Evolutionary conservation across 2,113 vertebrate species (phyloP).

Genomic region (Marmota flaviventris): DNA sequence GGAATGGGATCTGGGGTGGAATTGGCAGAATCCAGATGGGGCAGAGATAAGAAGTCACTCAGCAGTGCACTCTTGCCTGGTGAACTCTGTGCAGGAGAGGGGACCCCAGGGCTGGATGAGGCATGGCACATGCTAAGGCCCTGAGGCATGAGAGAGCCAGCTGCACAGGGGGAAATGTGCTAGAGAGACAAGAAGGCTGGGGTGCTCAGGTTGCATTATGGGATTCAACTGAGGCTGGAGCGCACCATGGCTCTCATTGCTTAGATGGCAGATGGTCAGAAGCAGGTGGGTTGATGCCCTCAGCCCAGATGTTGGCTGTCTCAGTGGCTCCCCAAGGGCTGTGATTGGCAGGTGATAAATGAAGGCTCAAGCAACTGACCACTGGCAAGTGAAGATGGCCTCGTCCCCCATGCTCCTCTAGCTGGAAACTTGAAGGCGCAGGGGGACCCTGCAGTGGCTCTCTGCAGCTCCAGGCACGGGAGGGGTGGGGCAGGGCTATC

Average conservation of each 20-base stretch:
- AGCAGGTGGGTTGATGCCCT: too few relatives aligned
- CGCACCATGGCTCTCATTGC: fast-evolving
- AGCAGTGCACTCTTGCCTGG: fast-evolving
- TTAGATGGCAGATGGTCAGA: not conserved
- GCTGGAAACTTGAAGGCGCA: not conserved
- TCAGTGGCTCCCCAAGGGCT: not conserved
- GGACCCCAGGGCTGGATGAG: not conserved
- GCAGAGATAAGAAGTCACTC: fast-evolving
- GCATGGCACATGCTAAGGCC: not conserved
- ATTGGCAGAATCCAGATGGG: too few relatives aligned
- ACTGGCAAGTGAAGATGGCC: not conserved
- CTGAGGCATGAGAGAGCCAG: not conserved
- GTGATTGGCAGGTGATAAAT: not conserved
- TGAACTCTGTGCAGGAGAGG: fast-evolving
- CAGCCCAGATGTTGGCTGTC: not conserved
- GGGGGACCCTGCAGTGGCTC: fast-evolving
- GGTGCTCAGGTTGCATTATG: not conserved
- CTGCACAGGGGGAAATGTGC: not conserved
- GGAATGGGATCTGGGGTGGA: too few relatives aligned
- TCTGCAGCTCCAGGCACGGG: not conserved
- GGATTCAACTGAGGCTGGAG: not conserved
- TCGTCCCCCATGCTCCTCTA: not conserved
- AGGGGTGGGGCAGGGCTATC: not conserved
- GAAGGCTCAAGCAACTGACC: too few relatives aligned
- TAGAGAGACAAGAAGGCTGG: not conserved